These are phyloP conservation scores for Mellivora capensis DNA, from an alignment of 2,113 vertebrate genomes.

Conservation along the genomic window DNA sequence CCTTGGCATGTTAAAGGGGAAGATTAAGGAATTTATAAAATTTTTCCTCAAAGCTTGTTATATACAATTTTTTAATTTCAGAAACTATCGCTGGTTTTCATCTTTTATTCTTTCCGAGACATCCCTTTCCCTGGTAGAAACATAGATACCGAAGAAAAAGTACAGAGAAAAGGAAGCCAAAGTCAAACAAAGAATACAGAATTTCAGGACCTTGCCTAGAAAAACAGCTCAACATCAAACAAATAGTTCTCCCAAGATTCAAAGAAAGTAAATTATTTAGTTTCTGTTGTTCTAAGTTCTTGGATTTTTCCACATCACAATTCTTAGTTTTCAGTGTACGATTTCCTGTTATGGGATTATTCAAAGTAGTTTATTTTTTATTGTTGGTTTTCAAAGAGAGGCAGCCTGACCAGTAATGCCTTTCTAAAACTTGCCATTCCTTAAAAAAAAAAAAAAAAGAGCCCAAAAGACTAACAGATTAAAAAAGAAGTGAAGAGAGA, in stretches of 20 bases:
- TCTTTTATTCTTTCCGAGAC: neutral
- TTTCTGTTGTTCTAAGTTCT: conserved; percentile 29
- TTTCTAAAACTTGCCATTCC: neutral
- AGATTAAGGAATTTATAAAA: neutral
- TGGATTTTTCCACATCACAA: conserved; percentile 43
- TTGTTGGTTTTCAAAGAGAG: conserved; percentile 54
- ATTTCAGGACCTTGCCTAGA: neutral
- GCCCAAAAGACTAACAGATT: neutral
- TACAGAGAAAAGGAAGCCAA: neutral
- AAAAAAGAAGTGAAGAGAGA: neutral
- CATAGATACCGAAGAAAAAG: neutral
- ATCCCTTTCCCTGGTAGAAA: neutral
- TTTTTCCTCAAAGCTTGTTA: neutral
- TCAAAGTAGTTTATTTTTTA: conserved; percentile 41
- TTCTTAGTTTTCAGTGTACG: conserved; percentile 48
- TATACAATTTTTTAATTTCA: neutral
- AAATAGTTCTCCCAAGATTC: neutral
- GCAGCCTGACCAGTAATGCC: neutral
- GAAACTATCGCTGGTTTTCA: neutral
- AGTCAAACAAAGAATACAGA: neutral
- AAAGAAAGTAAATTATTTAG: conserved; percentile 22
- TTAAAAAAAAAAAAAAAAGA: neutral
- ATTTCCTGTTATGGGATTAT: conserved; percentile 61
- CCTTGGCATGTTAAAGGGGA: neutral
- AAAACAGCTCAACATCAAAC: conserved; percentile 21